Base-by-base conservation (phyloP, 2,888 invertebrate genomes). In the Boloria selene region DNA sequence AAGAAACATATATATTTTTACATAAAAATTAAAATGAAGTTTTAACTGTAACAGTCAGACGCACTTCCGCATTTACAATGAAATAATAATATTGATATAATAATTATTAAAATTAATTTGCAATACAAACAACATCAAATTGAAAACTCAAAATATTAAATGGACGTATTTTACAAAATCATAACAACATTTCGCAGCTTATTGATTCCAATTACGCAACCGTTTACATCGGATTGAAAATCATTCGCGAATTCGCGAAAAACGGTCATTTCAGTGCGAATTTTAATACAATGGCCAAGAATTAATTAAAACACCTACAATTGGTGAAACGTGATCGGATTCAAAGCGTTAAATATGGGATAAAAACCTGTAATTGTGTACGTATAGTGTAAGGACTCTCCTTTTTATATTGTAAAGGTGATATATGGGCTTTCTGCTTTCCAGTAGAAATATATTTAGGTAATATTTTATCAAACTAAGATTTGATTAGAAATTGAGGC, bases 291-390 rank as follows among this genome's bases (percentile, higher is more conserved):
- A 69, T 64, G 17, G 54, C 49, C 42, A 53, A 61, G 67, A 64
- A 68, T 66, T 70, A 65, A 70, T 70, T 68, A 70, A 70, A 68
- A 61, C 10, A 38, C 10, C 31, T 45, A 68, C 59, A 68, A 70
- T 64, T 58, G 58, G 22, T 63, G 17, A 60, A 62, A 59, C 66
- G 66, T 55, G 64, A 64, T 63, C 68, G 58, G 65, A 49, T 26
- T 63, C 38, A 7, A 49, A 59, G 45, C 64, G 61, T 50, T 61
- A 61, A 64, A 66, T 64, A 61, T 55, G 60, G 55, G 13, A 50
- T 16, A 60, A 26, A 38, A 56, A 65, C 47, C 61, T 55, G 49
- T 13, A 53, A 61, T 26, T 53, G 31, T 47, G 31, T 14, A 55
- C 42, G 22, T 55, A 38, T 38, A 38, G 10, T 38, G 31, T 10